Percentiles rank a stretch among this genome's conserved stretches.
Conservation (phyloP, 1,140 invertebrate species). For the Drosophila lacertosa region DNA sequence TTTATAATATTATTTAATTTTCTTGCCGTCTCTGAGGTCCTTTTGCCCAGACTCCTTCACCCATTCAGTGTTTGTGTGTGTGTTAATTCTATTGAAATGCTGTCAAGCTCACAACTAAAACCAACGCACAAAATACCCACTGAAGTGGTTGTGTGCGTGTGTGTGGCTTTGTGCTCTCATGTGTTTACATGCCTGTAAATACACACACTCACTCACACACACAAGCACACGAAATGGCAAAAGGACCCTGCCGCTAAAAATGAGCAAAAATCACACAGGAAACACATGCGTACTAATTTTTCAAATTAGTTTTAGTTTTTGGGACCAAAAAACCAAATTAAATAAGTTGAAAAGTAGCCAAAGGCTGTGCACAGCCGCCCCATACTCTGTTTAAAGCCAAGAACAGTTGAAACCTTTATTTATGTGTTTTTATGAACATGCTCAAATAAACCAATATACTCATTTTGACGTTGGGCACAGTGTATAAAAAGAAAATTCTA, state of each 20-base stretch:
- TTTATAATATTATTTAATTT: conserved; percentile 82
- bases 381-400: no score
- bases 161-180: conserved; percentile 46
- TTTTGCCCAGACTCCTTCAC: conserved; percentile 44
- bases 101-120: conserved; percentile 78
- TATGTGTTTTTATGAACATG: no score
- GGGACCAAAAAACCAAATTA: conserved; percentile 25
- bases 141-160: conserved; percentile 51
- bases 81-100: conserved; percentile 82
- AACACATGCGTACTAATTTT: conserved; percentile 69
- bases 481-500: conserved; percentile 37
- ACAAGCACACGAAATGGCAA: conserved; percentile 47
- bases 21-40: conserved; percentile 56
- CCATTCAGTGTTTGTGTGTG: conserved; percentile 33
- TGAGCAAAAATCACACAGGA: conserved; percentile 69
- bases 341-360: conserved; percentile 11
- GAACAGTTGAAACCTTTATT: no score
- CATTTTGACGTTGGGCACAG: background rate
- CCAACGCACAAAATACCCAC: conserved; percentile 72
- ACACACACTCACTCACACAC: conserved; percentile 3
- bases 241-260: conserved; percentile 63
- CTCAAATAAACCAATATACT: background rate
- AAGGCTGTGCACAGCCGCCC: background rate
- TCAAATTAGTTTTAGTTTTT: conserved; percentile 78
- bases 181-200: conserved; percentile 72